phyloP scores from a whole-genome alignment of 2,113 vertebrate genomes.

The Ammodramus savannarum region DNA sequence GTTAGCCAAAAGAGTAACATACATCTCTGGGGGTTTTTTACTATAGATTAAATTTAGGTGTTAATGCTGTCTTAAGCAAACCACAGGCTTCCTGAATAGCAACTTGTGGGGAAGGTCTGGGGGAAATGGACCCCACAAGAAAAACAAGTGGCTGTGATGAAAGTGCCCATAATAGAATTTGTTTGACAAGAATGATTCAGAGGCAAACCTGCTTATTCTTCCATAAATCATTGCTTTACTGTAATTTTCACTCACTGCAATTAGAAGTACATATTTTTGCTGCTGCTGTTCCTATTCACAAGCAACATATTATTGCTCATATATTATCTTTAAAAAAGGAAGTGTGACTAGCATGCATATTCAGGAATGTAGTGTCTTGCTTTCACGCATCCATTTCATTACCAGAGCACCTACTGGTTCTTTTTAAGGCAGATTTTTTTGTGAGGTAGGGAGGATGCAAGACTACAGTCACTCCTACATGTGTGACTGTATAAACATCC shows the following conservation, averaged over 20 bases:
- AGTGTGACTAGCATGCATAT: not conserved
- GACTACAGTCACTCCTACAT: not conserved
- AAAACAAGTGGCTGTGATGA: not conserved
- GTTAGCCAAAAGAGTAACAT: not conserved
- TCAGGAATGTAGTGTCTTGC: not conserved
- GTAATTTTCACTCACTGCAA: not conserved
- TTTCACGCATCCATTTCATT: not conserved
- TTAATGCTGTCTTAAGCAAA: not conserved
- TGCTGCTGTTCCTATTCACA: not conserved
- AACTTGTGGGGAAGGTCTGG: not conserved
- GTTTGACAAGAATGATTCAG: not conserved
- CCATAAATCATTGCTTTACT: not conserved
- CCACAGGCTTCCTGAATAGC: not conserved
- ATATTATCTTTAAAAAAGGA: not conserved
- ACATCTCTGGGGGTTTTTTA: not conserved
- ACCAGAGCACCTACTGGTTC: not conserved
- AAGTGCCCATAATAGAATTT: not conserved
- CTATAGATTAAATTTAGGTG: not conserved
- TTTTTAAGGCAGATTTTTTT: not conserved
- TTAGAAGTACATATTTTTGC: not conserved
- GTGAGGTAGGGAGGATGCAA: not conserved
- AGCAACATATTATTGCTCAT: not conserved
- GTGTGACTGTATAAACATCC: not conserved
- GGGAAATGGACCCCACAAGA: not conserved
- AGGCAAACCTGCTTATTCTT: not conserved